A percentile compares a stretch with the other conserved stretches of the same genome.
These are phyloP conservation scores for Phenganax subtilis DNA, from an alignment of 92 coral and sea anemone genomes.

Conservation along the genomic window DNA sequence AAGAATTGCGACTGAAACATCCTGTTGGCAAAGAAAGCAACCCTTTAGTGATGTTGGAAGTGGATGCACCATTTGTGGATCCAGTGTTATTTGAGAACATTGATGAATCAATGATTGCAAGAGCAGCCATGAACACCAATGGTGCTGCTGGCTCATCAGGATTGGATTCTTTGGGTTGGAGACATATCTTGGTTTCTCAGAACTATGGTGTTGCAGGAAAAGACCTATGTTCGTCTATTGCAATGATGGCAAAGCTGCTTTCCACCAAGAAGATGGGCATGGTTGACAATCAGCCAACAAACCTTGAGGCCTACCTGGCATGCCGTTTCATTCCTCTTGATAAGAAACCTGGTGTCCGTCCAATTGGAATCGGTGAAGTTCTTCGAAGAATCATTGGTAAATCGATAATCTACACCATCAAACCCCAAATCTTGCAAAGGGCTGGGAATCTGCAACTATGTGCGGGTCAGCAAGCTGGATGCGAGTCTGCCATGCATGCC, in stretches of 20 bases:
- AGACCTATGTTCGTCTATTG: not conserved
- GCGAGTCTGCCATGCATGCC: slow-evolving; percentile 31
- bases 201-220: not conserved
- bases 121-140: slow-evolving; percentile 9
- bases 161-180: not conserved
- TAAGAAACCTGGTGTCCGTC: slow-evolving; percentile 20
- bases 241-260: not conserved
- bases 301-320: not conserved
- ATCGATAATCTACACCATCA: not conserved
- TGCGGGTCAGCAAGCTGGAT: slow-evolving; percentile 24
- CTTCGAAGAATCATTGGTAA: slow-evolving; percentile 17
- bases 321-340: slow-evolving; percentile 16
- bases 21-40: not conserved
- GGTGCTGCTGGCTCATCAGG: slow-evolving; percentile 8
- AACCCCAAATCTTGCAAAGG: not conserved
- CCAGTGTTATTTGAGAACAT: slow-evolving; percentile 20
- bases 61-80: slow-evolving; percentile 18
- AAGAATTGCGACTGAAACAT: not conserved
- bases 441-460: slow-evolving; percentile 25
- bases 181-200: not conserved
- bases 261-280: not conserved
- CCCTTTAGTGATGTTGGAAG: slow-evolving; percentile 28
- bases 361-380: slow-evolving; percentile 19
- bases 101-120: slow-evolving; percentile 18
- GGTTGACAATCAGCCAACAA: not conserved